Conservation (phyloP, 2,113 vertebrate species). For the Beaufortia kweichowensis region DNA sequence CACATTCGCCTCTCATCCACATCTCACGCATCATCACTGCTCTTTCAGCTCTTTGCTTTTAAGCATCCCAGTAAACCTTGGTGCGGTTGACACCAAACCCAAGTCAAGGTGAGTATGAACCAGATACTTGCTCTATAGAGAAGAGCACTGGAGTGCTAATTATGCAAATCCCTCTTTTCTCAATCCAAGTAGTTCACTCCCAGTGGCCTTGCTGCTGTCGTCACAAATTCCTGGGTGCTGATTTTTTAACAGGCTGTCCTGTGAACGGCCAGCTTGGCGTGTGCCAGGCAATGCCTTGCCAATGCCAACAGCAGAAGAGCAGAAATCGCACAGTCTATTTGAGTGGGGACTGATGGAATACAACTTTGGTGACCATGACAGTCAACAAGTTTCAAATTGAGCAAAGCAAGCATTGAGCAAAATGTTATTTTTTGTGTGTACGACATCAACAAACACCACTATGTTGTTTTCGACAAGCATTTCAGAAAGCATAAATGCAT, state of each 20-base stretch:
- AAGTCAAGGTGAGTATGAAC: not conserved
- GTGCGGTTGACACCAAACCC: not conserved
- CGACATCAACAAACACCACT: too few species aligned
- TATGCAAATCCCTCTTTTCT: not conserved
- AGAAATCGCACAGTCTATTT: too few species aligned
- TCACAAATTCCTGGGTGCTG: not conserved
- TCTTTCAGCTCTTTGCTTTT: not conserved
- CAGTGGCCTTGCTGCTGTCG: conserved; percentile 25
- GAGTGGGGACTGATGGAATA: too few species aligned
- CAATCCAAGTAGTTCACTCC: not conserved
- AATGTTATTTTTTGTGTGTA: too few species aligned
- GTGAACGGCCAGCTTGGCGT: not conserved
- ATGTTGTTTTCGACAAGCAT: too few species aligned
- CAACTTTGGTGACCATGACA: too few species aligned
- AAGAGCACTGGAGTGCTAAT: not conserved
- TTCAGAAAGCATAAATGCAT: too few species aligned
- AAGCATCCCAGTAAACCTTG: not conserved
- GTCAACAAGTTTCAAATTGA: too few species aligned
- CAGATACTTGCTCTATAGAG: not conserved
- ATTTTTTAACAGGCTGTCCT: conserved; percentile 2
- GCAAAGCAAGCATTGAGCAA: too few species aligned
- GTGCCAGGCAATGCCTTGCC: not conserved
- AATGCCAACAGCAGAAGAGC: not conserved
- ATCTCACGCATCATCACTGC: not conserved
- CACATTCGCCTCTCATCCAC: not conserved